These are phyloP conservation scores for Ectobius pallidus DNA, from an alignment of 2,888 invertebrate species.

Conservation along the genomic window DNA sequence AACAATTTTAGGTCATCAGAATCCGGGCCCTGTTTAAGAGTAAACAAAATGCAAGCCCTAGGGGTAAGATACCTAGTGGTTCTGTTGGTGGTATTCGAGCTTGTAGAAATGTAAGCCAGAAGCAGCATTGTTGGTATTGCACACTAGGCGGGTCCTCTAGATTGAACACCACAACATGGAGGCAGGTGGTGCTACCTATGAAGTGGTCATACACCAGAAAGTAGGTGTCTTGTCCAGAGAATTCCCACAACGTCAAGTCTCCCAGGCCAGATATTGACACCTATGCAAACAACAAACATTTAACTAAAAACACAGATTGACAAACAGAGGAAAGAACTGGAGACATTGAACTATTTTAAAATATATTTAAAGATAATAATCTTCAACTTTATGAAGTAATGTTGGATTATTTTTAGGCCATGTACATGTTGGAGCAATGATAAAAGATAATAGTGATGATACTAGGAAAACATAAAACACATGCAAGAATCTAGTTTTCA, in stretches of 20 bases:
- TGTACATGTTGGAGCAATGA: too few relatives aligned
- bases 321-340: background rate
- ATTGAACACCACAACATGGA: slow-evolving; percentile 70
- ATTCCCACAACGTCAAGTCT: slow-evolving; percentile 74
- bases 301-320: background rate
- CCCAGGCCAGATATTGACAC: slow-evolving; percentile 62
- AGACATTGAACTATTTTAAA: too few relatives aligned
- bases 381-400: too few relatives aligned
- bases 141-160: slow-evolving; percentile 69
- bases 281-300: slow-evolving; percentile 48
- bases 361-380: too few relatives aligned
- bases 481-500: too few relatives aligned
- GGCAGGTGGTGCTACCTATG: slow-evolving; percentile 62
- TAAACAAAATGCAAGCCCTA: too few relatives aligned
- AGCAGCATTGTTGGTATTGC: slow-evolving; percentile 70
- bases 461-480: too few relatives aligned
- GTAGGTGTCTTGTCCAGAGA: slow-evolving; percentile 77
- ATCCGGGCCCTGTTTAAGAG: too few relatives aligned
- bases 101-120: slow-evolving; percentile 77
- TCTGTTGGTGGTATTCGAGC: slow-evolving; percentile 66
- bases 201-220: slow-evolving; percentile 74
- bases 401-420: too few relatives aligned
- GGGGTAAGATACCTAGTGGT: slow-evolving; percentile 58
- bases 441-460: too few relatives aligned
- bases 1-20: too few relatives aligned